phyloP scores from a whole-genome alignment of 2,797 vertebrate species.

The Iguana delicatissima region DNA sequence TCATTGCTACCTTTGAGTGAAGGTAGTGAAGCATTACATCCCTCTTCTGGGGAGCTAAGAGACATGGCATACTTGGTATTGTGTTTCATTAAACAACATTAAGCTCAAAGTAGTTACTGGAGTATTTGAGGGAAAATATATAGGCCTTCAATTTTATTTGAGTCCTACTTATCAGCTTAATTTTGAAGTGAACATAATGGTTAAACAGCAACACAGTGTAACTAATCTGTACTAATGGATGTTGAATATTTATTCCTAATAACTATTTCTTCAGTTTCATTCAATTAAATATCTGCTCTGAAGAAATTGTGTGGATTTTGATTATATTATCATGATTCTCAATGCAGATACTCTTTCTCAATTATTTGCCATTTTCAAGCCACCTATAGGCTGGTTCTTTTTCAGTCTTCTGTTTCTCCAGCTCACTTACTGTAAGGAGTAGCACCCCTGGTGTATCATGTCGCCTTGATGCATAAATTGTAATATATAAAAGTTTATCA shows the following conservation, averaged over 20 bases:
- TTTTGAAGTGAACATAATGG: not conserved
- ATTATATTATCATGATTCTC: not conserved
- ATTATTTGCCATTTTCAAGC: not conserved
- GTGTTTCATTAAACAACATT: not conserved
- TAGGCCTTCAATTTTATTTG: not conserved
- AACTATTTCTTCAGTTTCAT: not conserved
- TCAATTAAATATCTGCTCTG: no score
- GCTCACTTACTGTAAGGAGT: not conserved
- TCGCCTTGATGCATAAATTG: no score
- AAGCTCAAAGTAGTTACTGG: no score
- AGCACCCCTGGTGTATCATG: no score
- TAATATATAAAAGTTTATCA: no score
- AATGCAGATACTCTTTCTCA: not conserved
- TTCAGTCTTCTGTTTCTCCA: not conserved
- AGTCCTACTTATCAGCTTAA: not conserved
- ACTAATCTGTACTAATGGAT: not conserved
- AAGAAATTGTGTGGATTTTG: not conserved
- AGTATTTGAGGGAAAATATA: not conserved
- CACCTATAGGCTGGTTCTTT: not conserved
- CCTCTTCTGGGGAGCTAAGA: no score
- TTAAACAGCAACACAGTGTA: not conserved
- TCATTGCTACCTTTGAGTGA: no score
- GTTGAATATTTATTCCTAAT: not conserved
- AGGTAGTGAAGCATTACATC: no score
- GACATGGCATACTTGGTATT: not conserved